These are phyloP conservation scores for Atta cephalotes DNA, from an alignment of 1,140 invertebrate genomes.

Conservation along the genomic window DNA sequence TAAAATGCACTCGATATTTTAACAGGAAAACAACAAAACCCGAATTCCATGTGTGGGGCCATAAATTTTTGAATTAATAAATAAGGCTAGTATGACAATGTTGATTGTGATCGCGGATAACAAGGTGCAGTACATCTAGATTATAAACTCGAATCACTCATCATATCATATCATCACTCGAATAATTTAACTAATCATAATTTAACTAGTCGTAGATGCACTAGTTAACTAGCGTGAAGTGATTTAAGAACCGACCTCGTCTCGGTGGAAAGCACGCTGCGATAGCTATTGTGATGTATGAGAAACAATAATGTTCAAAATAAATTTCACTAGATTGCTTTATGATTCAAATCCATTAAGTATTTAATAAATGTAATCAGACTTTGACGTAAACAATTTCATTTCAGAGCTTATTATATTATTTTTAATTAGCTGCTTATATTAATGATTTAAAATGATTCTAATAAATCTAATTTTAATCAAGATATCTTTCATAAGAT, in stretches of 20 bases:
- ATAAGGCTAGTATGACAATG: constrained; percentile 4
- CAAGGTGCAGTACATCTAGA: constrained; percentile 38
- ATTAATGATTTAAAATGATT: neutral
- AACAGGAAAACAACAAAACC: constrained; percentile 42
- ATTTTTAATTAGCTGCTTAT: neutral
- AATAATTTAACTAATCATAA: constrained; percentile 39
- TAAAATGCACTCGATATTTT: constrained; percentile 54
- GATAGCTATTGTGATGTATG: neutral
- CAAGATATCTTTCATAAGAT: neutral
- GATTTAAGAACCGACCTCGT: constrained; percentile 33
- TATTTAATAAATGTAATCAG: constrained; percentile 14
- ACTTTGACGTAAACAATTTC: neutral
- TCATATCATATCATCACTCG: neutral
- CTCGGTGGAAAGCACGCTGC: constrained; percentile 24
- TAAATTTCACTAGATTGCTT: constrained; percentile 25
- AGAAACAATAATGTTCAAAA: constrained; percentile 26
- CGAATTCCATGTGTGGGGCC: constrained; percentile 5
- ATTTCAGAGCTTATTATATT: neutral
- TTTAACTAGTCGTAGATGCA: constrained; percentile 8
- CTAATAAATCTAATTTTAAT: neutral
- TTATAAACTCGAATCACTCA: constrained; percentile 6
- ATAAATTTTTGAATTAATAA: constrained; percentile 61
- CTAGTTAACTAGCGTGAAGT: neutral
- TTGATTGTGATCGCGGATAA: constrained; percentile 14
- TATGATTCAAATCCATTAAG: neutral